These are phyloP conservation scores for Vanessa atalanta DNA, from an alignment of 1,140 invertebrate genomes.

Conservation along the genomic window DNA sequence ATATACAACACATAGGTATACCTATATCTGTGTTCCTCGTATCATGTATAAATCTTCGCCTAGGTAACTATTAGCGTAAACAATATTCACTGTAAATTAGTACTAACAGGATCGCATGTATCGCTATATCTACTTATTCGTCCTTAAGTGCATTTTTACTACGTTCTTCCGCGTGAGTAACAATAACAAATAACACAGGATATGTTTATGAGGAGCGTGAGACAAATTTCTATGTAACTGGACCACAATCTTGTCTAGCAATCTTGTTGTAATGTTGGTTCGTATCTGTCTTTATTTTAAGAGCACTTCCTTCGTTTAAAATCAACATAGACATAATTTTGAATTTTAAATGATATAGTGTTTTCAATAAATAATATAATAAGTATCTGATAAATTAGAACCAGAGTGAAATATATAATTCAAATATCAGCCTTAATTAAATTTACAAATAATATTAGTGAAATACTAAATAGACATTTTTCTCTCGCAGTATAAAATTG, in stretches of 20 bases:
- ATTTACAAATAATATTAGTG: too few species aligned
- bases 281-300: constrained; percentile 4
- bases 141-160: constrained; percentile 44
- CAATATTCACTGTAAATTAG: constrained; percentile 3
- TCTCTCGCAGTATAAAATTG: background rate
- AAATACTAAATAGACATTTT: too few species aligned
- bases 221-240: constrained; percentile 37
- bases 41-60: too few species aligned
- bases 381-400: too few species aligned
- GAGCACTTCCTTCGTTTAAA: background rate
- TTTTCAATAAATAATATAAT: too few species aligned
- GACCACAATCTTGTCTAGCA: constrained; percentile 35
- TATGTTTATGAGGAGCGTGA: constrained; percentile 38
- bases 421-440: background rate
- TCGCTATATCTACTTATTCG: background rate
- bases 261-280: constrained; percentile 24
- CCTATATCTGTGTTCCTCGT: too few species aligned
- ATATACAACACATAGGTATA: too few species aligned
- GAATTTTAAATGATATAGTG: too few species aligned
- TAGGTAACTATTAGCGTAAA: background rate
- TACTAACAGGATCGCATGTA: background rate
- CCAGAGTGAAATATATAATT: too few species aligned
- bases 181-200: constrained; percentile 44
- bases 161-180: constrained; percentile 43
- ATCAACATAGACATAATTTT: too few species aligned